A percentile compares a stretch with the other conserved stretches of the same genome.
Conservation (phyloP, 2,797 vertebrate species). For the Falco novaeseelandiae region DNA sequence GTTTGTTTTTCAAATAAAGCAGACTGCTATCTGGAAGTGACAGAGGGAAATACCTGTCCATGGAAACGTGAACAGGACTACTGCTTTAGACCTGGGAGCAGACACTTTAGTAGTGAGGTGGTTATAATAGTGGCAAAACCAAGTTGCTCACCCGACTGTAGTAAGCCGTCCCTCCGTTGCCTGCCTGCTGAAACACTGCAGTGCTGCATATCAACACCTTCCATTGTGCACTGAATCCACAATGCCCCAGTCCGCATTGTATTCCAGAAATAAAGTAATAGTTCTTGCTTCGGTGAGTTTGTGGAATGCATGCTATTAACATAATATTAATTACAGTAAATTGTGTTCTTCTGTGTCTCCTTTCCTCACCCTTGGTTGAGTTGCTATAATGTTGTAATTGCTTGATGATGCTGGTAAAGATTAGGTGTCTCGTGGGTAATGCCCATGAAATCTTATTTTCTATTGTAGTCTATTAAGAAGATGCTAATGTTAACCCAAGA, state of each 20-base stretch:
- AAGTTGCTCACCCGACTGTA: background rate
- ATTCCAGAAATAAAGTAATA: background rate
- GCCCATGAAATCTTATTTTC: background rate
- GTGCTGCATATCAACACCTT: background rate
- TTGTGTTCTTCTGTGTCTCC: background rate
- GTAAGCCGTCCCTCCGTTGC: background rate
- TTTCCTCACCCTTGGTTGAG: background rate
- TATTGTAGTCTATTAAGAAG: background rate
- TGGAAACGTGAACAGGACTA: background rate
- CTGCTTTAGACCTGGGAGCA: background rate
- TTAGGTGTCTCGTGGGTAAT: background rate
- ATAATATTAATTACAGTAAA: background rate
- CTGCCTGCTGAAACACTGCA: background rate
- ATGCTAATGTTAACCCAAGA: background rate
- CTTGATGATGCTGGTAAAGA: background rate
- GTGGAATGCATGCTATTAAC: background rate
- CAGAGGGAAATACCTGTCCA: background rate
- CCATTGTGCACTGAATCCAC: fast-evolving
- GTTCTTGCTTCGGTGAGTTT: background rate
- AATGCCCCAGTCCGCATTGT: background rate
- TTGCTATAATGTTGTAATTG: background rate
- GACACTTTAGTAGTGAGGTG: background rate
- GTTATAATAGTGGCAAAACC: background rate
- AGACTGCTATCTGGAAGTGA: background rate
- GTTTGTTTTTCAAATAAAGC: background rate